Base-by-base conservation (phyloP, 2,113 vertebrate genomes). In the Rhabdornis inornatus region DNA sequence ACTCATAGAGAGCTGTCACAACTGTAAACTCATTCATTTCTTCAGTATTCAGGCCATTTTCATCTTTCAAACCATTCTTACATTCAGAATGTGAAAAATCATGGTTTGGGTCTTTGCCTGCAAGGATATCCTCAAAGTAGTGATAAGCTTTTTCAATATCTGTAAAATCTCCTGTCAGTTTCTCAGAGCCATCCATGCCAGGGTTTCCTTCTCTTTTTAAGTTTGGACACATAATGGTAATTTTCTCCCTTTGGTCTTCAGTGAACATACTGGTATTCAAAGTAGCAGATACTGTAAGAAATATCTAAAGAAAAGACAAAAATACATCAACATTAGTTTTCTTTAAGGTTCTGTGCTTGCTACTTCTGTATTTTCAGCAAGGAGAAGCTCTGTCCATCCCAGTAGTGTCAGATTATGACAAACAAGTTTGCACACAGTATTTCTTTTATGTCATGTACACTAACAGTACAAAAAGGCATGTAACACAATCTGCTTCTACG, bases 231-330 rank as follows among this genome's bases (percentile, higher is more conserved):
- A 96, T 3, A 42, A 15, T 8, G 15, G 60, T 28, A 77, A 98
- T 78, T 33, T 61, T 64, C 33, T 96, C 57, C 72, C 97, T 98
- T 70, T 97, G 95, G 74, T 97, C 78, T 87, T 92, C 55, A 71
- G 96, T 95, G 83, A 98, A 87, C 89, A 98, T 89, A 17, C 69
- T 74, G 56, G 95, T 81, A 93, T 98, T 97, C 95, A 98, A 94
- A 50, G 89, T 93, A 8, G 98, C 98, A 25, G 92, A 94, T 21
- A 98, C 97, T 25, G 49, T 61, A 65, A 97, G 90, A 95, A 98
- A 98, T 92, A 98, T 95, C 98, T 98, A 94, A 87, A 96, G 75
- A 94, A 88, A 95, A 91, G 19, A 91, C n/a, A 87, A 59, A 22
- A 68, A 86, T 14, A 37, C 16, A 72, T n/a, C 37, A 88, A 7